Evolutionary conservation across 92 coral and sea anemone genomes (phyloP).

Genomic region (Scolanthus callimorphus): DNA sequence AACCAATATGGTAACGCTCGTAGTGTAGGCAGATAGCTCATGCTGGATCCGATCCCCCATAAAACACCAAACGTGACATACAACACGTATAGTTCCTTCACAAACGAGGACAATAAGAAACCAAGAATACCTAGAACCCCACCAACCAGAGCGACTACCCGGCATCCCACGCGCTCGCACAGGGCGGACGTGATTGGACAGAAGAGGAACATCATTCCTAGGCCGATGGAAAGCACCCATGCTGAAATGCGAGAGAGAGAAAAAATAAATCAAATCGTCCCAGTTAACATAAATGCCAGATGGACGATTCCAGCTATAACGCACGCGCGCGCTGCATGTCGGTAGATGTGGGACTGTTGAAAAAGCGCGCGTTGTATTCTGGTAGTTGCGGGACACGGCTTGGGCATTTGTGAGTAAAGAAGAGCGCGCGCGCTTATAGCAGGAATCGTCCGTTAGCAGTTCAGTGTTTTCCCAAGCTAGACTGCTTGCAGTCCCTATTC

Average conservation of each 20-base stretch:
- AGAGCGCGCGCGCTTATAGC: too few species aligned
- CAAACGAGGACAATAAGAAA: slow-evolving; percentile 78
- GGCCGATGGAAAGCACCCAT: slow-evolving; percentile 90
- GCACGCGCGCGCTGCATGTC: too few species aligned
- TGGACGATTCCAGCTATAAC: too few species aligned
- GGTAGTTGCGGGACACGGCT: too few species aligned
- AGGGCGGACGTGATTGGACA: slow-evolving; percentile 88
- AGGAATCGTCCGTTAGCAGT: too few species aligned
- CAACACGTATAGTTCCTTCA: slow-evolving; percentile 48
- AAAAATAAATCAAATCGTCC: too few species aligned
- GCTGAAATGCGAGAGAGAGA: slow-evolving; percentile 54
- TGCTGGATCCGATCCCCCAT: slow-evolving; percentile 90
- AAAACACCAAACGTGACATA: slow-evolving; percentile 86
- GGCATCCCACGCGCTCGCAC: slow-evolving; percentile 92
- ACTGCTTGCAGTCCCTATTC: too few species aligned
- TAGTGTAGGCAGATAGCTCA: slow-evolving; percentile 85
- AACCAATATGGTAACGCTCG: slow-evolving; percentile 92
- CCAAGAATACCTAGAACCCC: slow-evolving; percentile 73
- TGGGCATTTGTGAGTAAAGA: too few species aligned
- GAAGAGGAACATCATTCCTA: slow-evolving; percentile 93
- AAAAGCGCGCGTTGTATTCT: too few species aligned
- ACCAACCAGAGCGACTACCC: slow-evolving; percentile 80
- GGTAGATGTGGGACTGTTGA: too few species aligned
- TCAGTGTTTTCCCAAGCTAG: too few species aligned
- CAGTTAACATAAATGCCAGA: too few species aligned